Evolutionary conservation across 2,797 vertebrate genomes (phyloP).

Genomic region (Bovichtus diacanthus): DNA sequence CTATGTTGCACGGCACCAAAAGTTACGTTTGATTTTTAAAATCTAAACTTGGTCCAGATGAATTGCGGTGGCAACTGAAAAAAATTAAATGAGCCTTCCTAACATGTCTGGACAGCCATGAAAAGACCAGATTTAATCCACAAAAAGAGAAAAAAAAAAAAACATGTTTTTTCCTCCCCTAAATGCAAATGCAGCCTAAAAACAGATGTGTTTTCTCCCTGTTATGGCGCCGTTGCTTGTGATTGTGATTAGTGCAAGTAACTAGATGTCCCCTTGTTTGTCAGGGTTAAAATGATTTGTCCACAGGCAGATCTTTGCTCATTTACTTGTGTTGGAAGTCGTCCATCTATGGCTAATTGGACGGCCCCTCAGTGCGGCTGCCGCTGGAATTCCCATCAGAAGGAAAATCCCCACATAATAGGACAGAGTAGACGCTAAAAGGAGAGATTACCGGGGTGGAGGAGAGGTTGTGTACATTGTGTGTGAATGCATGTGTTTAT

Average conservation of each 20-base stretch:
- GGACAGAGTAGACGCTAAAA: constrained; percentile 56
- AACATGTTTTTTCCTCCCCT: not conserved
- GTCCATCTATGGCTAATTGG: constrained; percentile 80
- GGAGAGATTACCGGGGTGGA: constrained; percentile 58
- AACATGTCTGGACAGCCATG: constrained; percentile 49
- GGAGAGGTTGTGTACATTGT: constrained; percentile 22
- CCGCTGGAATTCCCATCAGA: constrained; percentile 69
- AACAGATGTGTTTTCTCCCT: constrained; percentile 38
- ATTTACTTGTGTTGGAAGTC: constrained; percentile 75
- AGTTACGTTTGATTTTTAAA: not conserved
- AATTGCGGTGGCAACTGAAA: not conserved
- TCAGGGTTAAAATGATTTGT: constrained; percentile 82
- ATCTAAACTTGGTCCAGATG: not conserved
- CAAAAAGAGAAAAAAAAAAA: constrained; percentile 16
- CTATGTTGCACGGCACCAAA: not conserved
- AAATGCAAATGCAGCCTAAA: constrained; percentile 43
- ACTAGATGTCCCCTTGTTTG: constrained; percentile 56
- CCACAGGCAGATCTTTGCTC: constrained; percentile 66
- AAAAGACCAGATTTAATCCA: constrained; percentile 38
- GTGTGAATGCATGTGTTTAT: constrained; percentile 14
- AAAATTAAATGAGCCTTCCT: not conserved
- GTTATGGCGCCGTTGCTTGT: constrained; percentile 32
- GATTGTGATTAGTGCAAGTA: constrained; percentile 52
- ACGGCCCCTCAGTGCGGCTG: constrained; percentile 54
- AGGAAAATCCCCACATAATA: constrained; percentile 75